These are phyloP conservation scores for Iguana delicatissima DNA, from an alignment of 2,797 vertebrate genomes.

Conservation along the genomic window DNA sequence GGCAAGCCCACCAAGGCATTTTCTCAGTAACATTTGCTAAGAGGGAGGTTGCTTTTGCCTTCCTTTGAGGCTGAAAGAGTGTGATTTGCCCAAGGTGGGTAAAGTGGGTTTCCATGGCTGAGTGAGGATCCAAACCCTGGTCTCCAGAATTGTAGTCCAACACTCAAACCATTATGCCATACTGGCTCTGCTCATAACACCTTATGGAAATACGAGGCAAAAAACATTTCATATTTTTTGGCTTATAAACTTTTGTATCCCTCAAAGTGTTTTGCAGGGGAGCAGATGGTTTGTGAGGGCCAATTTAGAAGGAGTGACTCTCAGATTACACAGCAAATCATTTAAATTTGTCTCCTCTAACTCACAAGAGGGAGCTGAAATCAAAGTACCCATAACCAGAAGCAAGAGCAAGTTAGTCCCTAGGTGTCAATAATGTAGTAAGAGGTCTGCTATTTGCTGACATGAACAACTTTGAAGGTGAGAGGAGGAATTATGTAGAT, in stretches of 20 bases:
- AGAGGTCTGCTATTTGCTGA: background rate
- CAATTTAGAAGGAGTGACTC: slow-evolving; percentile 9
- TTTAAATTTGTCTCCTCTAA: background rate
- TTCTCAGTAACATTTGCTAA: too few species aligned
- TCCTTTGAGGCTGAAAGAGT: too few species aligned
- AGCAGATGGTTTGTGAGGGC: slow-evolving; percentile 28
- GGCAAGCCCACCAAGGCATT: too few species aligned
- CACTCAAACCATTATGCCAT: too few species aligned
- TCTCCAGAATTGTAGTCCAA: too few species aligned
- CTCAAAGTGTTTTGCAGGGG: background rate
- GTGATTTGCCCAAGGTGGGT: too few species aligned
- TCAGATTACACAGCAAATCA: slow-evolving; percentile 22
- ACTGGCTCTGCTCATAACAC: too few species aligned
- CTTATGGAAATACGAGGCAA: background rate
- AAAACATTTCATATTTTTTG: background rate
- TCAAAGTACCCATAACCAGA: background rate
- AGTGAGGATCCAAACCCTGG: too few species aligned
- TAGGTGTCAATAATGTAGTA: background rate
- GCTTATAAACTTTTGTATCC: background rate
- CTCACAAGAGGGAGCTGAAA: background rate
- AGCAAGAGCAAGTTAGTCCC: slow-evolving; percentile 14
- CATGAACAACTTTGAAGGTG: slow-evolving; percentile 1
- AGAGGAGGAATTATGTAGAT: background rate
- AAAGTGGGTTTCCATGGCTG: too few species aligned
- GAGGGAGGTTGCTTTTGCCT: too few species aligned